These are phyloP conservation scores for Rhyzopertha dominica DNA, from an alignment of 1,140 invertebrate genomes.

Conservation along the genomic window DNA sequence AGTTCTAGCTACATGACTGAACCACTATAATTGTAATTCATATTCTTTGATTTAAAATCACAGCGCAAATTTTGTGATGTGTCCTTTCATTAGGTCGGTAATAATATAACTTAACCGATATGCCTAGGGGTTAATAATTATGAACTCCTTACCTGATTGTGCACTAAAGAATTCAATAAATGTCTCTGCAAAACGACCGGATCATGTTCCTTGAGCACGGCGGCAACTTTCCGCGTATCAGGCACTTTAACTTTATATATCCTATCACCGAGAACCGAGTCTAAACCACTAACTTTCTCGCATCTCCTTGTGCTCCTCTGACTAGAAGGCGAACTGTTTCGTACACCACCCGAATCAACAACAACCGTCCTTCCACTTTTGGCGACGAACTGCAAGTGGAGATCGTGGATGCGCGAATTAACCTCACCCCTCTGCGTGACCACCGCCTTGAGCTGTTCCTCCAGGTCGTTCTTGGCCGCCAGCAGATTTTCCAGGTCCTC, in stretches of 20 bases:
- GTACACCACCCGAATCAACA: constrained; percentile 10
- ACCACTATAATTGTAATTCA: too few relatives aligned
- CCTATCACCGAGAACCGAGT: constrained; percentile 50
- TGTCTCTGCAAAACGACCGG: constrained; percentile 77
- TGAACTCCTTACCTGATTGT: constrained; percentile 69
- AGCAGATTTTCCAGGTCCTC: constrained; percentile 55
- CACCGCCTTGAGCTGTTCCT: constrained; percentile 56
- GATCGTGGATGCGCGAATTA: constrained; percentile 46
- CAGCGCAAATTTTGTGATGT: too few relatives aligned
- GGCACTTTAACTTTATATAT: constrained; percentile 52
- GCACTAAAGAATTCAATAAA: constrained; percentile 73
- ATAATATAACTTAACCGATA: too few relatives aligned
- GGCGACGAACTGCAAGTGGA: constrained; percentile 46
- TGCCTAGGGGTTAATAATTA: too few relatives aligned
- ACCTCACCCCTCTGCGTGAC: constrained; percentile 51
- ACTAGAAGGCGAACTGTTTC: constrained; percentile 19
- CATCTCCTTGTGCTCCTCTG: constrained; percentile 22
- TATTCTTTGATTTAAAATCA: too few relatives aligned
- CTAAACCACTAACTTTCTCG: constrained; percentile 22
- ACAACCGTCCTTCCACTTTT: constrained; percentile 28
- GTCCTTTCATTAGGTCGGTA: too few relatives aligned
- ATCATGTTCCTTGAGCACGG: constrained; percentile 75
- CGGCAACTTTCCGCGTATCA: constrained; percentile 68
- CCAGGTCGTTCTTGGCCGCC: constrained; percentile 56
- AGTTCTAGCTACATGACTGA: too few relatives aligned